Conservation (phyloP, 1,140 invertebrate genomes). For the Philopotamus ludificatus region DNA sequence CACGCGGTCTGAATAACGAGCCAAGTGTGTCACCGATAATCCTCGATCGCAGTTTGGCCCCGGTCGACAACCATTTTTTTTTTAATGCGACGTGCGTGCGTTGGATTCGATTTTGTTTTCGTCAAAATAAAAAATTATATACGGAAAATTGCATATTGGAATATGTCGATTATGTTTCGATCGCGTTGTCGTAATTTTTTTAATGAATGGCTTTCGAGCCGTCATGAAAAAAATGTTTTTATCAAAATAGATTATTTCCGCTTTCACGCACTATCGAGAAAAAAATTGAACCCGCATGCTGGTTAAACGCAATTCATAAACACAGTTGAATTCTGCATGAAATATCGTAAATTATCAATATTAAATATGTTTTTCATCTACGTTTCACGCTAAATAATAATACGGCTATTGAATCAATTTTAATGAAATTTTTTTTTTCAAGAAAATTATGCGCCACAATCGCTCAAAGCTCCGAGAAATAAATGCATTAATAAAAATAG, state of each 20-base stretch:
- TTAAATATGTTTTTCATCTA: too few relatives aligned
- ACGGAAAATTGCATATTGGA: background rate
- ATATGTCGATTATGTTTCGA: background rate
- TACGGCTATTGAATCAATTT: too few relatives aligned
- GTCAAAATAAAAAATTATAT: background rate
- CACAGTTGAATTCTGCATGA: background rate
- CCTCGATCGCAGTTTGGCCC: constrained; percentile 20
- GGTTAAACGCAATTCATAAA: constrained; percentile 24
- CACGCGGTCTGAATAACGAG: constrained; percentile 33
- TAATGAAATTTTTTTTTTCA: too few relatives aligned
- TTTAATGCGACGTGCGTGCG: background rate
- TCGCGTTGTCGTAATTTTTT: too few relatives aligned
- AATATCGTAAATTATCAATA: too few relatives aligned
- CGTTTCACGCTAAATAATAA: too few relatives aligned
- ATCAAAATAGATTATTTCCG: constrained; percentile 17
- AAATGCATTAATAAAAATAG: too few relatives aligned
- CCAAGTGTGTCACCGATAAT: constrained; percentile 32
- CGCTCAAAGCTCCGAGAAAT: too few relatives aligned
- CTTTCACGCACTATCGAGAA: constrained; percentile 24
- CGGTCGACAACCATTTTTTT: background rate
- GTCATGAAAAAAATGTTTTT: constrained; percentile 4
- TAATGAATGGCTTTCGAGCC: background rate
- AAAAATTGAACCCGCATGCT: constrained; percentile 26
- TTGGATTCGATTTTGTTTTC: too few relatives aligned
- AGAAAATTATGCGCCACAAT: too few relatives aligned